Conservation (phyloP, 2,797 vertebrate genomes). For the Chanos chanos region DNA sequence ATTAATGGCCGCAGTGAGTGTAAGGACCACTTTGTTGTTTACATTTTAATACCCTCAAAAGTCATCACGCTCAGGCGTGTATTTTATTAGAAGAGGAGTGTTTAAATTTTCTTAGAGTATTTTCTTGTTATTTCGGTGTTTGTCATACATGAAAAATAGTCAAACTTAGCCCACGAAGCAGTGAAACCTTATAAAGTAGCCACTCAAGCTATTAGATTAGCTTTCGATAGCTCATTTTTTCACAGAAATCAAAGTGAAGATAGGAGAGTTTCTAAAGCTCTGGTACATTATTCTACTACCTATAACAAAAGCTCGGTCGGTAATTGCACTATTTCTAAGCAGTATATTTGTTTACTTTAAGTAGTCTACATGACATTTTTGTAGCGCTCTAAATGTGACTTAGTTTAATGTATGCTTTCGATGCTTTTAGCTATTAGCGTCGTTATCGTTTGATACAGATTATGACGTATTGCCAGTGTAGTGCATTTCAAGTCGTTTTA, state of each 20-base stretch:
- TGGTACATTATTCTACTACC: no score
- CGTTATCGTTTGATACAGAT: no score
- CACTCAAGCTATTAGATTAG: conserved; percentile 4
- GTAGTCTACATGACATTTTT: no score
- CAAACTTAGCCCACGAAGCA: neutral
- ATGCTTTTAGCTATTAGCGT: no score
- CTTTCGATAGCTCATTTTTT: neutral
- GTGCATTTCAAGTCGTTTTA: no score
- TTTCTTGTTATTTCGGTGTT: neutral
- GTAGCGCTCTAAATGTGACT: no score
- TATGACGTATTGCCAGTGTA: no score
- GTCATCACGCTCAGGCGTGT: conserved; percentile 8
- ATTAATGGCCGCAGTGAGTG: conserved; percentile 68
- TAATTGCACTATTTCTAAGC: no score
- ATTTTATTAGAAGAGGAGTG: neutral
- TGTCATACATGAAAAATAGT: neutral
- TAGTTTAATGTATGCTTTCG: no score
- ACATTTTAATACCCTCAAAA: conserved; percentile 59
- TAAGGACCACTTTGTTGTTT: conserved; percentile 67
- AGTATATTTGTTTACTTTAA: no score
- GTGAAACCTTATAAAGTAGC: neutral
- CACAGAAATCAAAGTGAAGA: neutral
- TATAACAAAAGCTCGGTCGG: no score
- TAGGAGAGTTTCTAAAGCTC: conserved; percentile 6
- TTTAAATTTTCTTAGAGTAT: neutral